Evolutionary conservation across 2,113 vertebrate species (phyloP), one percentile per base, ranked within the genome.

Genomic region (Lepus americanus): DNA sequence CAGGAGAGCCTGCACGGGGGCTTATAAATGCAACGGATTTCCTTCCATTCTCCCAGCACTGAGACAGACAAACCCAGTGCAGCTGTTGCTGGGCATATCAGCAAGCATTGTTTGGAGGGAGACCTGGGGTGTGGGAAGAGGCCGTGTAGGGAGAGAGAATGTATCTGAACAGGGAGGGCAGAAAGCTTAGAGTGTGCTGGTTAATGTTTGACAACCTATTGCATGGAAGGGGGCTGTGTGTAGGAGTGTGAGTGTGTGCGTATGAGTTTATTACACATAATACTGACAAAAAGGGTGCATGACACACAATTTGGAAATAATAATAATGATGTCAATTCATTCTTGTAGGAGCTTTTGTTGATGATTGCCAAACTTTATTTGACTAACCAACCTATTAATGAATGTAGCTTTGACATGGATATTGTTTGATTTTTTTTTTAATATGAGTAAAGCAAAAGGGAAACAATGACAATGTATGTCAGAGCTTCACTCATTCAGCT

Each of bases 111-210:
- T 97, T 92, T 55, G 66, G 59, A 44, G 59, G 78, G 85, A 81
- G 94, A 90, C 96, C 78, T 85, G 78, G 97, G 97, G 86, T 98
- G 95, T 97, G 96, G 96, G 96, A 97, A 97, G 85, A 76, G 78
- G 83, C 39, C 89, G 73, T 9, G 39, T 64, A 67, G 53, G 82
- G 82, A 9, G 2, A 89, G 72, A 11, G 33, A 94, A 95, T 91
- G 19, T 19, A 31, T 67, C 14, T n/a, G 29, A 59, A 66, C 31
- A 25, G 74, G 64, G 72, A n/a, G 14, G 3, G 22, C 73, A 44
- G 39, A 91, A 77, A 87, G 89, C 6, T 19, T 33, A 6, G 63
- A 44, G 25, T 63, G 80, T 84, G 78, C 10, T 78, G 39, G 44
- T 85, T 39, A 94, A 88, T 85, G 36, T 95, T 94, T 90, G 90